phyloP scores from a whole-genome alignment of 2,113 vertebrate species.

The Cavia porcellus region DNA sequence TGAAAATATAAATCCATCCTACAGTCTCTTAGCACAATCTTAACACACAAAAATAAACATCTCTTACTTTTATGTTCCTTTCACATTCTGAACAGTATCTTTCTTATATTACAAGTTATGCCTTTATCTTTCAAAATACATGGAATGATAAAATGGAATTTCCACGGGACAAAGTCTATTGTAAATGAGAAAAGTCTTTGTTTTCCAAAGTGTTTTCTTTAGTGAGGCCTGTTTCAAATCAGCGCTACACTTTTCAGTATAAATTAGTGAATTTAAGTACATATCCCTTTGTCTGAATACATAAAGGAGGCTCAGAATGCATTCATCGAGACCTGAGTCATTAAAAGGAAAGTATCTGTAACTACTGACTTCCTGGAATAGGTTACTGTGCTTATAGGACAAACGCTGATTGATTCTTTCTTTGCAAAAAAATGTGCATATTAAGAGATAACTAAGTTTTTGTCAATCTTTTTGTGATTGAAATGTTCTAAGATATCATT shows the following conservation, averaged over 20 bases:
- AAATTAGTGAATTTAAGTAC: not conserved
- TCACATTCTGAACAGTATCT: not conserved
- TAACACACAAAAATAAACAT: slow-evolving; percentile 15
- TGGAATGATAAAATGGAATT: not conserved
- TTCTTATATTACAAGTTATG: not conserved
- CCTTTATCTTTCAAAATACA: slow-evolving; percentile 20
- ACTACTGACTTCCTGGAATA: slow-evolving; percentile 31
- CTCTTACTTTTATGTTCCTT: not conserved
- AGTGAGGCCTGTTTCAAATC: not conserved
- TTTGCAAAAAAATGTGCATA: slow-evolving; percentile 30
- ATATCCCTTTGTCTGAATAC: not conserved
- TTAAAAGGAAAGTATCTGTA: not conserved
- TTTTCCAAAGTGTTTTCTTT: slow-evolving; percentile 28
- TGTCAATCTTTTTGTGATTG: slow-evolving; percentile 37
- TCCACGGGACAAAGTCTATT: not conserved
- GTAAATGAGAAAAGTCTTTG: not conserved
- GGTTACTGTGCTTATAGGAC: slow-evolving; percentile 23
- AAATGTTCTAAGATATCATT: slow-evolving; percentile 23
- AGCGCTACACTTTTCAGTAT: not conserved
- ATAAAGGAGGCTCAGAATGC: not conserved
- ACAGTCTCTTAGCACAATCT: not conserved
- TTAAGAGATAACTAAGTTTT: not conserved
- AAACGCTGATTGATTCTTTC: slow-evolving; percentile 6
- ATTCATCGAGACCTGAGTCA: slow-evolving; percentile 16
- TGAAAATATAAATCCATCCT: not conserved